Evolutionary conservation across 2,113 vertebrate species (phyloP).

Genomic region (Suncus etruscus): DNA sequence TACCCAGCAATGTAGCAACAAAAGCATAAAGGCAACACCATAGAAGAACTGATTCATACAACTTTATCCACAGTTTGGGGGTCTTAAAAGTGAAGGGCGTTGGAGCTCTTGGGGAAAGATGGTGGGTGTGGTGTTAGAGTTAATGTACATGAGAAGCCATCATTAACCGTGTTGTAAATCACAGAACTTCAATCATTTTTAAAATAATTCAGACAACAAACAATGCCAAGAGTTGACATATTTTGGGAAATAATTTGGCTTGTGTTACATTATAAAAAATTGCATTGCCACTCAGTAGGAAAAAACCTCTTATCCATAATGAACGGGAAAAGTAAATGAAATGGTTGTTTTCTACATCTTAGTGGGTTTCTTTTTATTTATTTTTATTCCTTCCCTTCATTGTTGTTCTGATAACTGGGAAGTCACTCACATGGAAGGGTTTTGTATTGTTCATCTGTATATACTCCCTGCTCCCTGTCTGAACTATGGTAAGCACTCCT

Average conservation of each 20-base stretch:
- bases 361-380: not conserved
- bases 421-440: not conserved
- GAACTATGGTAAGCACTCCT: slow-evolving; percentile 13
- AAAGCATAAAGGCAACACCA: no score
- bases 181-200: not conserved
- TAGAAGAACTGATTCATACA: no score
- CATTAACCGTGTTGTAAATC: not conserved
- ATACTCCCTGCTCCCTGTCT: not conserved
- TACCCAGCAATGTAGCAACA: no score
- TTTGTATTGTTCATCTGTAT: slow-evolving; percentile 35
- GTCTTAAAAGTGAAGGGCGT: no score
- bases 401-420: no score
- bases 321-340: not conserved
- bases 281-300: slow-evolving; percentile 10
- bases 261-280: slow-evolving; percentile 20
- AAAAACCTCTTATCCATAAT: slow-evolving; percentile 40
- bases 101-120: no score
- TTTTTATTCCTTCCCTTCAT: no score
- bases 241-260: slow-evolving; percentile 25
- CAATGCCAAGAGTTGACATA: not conserved
- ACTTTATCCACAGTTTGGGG: no score
- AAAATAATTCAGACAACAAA: not conserved
- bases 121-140: no score
- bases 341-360: slow-evolving; percentile 33
- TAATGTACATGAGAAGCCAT: no score